Evolutionary conservation across 2,888 invertebrate genomes (phyloP).

Genomic region (Andrena camellia): DNA sequence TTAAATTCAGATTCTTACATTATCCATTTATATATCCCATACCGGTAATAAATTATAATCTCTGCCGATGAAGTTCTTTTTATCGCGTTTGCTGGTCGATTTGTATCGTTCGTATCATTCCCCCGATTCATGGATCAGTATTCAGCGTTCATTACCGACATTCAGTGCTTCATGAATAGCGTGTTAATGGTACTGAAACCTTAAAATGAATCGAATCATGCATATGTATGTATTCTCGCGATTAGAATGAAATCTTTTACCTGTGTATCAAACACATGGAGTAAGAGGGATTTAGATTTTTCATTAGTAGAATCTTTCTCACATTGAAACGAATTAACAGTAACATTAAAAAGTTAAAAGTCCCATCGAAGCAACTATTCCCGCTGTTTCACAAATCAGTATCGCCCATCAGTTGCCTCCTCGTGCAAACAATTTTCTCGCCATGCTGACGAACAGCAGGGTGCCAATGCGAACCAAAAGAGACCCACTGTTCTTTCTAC

Average conservation of each 20-base stretch:
- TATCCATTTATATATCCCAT: neutral
- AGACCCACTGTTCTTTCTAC: neutral
- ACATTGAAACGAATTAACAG: neutral
- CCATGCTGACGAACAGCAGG: constrained; percentile 8
- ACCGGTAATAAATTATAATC: neutral
- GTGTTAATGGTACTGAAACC: neutral
- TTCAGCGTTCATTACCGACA: neutral
- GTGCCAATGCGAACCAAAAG: constrained; percentile 14
- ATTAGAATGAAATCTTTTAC: no score
- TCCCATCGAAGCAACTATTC: neutral
- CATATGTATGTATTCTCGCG: neutral
- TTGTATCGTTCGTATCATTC: neutral
- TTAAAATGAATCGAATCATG: neutral
- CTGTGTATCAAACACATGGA: no score
- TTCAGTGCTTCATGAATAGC: constrained; percentile 5
- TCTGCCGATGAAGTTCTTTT: no score
- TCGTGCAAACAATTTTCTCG: constrained; percentile 16
- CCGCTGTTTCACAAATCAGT: constrained; percentile 33
- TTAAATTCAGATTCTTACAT: neutral
- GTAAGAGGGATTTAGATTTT: no score
- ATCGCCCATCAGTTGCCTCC: neutral
- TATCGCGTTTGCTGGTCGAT: neutral
- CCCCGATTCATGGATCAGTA: neutral
- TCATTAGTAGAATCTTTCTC: neutral
- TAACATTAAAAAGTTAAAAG: neutral